These are phyloP conservation scores for Hymenochirus boettgeri DNA, from an alignment of 2,113 vertebrate genomes.

Conservation along the genomic window DNA sequence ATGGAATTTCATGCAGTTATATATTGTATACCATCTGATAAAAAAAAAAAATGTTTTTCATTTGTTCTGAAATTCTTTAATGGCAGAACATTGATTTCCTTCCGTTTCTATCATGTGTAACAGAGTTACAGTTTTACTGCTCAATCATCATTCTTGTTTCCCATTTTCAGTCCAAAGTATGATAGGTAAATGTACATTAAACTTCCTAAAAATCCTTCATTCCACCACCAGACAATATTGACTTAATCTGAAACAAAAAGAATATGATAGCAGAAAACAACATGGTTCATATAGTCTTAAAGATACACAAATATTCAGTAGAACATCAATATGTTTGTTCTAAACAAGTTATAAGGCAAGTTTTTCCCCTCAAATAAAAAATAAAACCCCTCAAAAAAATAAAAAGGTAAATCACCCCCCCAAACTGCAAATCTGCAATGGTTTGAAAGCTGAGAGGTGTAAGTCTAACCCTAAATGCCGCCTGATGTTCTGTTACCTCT, in stretches of 20 bases:
- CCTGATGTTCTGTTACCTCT: too few species aligned
- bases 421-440: too few species aligned
- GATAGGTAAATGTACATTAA: conserved; percentile 2
- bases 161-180: neutral
- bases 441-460: too few species aligned
- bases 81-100: conserved; percentile 15
- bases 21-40: conserved; percentile 8
- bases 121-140: conserved; percentile 7
- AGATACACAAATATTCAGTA: too few species aligned
- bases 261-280: too few species aligned
- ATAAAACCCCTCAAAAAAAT: too few species aligned
- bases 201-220: conserved; percentile 6
- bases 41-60: conserved; percentile 7
- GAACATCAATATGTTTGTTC: too few species aligned
- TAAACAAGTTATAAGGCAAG: too few species aligned
- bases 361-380: too few species aligned
- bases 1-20: conserved; percentile 3
- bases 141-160: neutral
- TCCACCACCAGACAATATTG: conserved; percentile 3
- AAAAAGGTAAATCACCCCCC: too few species aligned
- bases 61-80: conserved; percentile 2
- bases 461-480: too few species aligned
- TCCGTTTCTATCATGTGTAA: conserved; percentile 19
- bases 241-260: too few species aligned
- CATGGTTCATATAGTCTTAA: neutral